These are phyloP conservation scores for Balearica regulorum DNA, from an alignment of 2,797 vertebrate genomes.

Conservation along the genomic window DNA sequence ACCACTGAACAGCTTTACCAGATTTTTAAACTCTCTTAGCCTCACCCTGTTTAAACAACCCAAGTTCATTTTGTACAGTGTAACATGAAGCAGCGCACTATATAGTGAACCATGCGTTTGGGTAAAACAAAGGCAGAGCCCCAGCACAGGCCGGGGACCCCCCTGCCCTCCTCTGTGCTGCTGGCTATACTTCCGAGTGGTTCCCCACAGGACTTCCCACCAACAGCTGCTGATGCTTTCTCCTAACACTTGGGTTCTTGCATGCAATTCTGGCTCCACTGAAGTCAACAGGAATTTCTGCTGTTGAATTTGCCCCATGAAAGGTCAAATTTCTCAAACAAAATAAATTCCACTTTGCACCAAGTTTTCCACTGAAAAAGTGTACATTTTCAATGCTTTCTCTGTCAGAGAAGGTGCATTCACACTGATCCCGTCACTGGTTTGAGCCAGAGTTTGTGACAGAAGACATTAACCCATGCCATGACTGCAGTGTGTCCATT, in stretches of 20 bases:
- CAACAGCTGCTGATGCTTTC: neutral
- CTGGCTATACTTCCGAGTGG: neutral
- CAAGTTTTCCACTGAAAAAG: neutral
- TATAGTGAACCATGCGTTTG: fast-evolving
- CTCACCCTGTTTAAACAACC: neutral
- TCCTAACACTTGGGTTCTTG: neutral
- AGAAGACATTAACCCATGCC: neutral
- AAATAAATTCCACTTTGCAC: neutral
- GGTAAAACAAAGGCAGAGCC: neutral
- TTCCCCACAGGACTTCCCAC: neutral
- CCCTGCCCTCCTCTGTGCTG: neutral
- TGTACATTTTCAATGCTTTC: neutral
- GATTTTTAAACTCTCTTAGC: neutral
- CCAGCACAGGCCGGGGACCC: neutral
- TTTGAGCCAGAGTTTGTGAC: neutral
- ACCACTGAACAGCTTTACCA: neutral
- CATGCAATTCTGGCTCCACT: neutral
- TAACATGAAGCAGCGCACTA: neutral
- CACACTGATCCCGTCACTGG: neutral
- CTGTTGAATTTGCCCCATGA: neutral
- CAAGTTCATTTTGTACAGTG: neutral
- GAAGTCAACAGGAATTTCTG: neutral
- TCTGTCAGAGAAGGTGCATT: neutral
- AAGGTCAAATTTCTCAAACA: neutral
- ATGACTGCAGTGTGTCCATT: neutral